Percentiles rank a stretch among this genome's conserved stretches.
Conservation (phyloP, 2,797 vertebrate species). For the Amblyopsis hoosieri region DNA sequence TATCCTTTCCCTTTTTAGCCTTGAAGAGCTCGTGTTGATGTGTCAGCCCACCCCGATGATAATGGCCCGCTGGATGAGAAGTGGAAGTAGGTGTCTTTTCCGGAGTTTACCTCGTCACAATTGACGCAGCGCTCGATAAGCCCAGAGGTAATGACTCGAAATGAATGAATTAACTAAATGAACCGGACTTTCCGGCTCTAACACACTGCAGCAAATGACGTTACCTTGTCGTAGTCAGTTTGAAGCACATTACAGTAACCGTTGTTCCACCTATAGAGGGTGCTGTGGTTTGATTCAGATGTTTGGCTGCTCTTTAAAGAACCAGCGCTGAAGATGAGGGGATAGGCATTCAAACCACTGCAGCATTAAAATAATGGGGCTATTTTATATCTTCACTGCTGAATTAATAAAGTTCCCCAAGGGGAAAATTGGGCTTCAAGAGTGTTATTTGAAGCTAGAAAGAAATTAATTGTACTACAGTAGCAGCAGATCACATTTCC, state of each 20-base stretch:
- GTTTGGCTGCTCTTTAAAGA: no score
- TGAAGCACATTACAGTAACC: no score
- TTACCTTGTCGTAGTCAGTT: no score
- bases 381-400: constrained; percentile 7
- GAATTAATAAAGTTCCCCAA: constrained; percentile 11
- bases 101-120: constrained; percentile 62
- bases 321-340: not conserved
- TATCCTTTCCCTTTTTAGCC: constrained; percentile 66
- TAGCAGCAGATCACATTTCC: not conserved
- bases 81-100: constrained; percentile 74
- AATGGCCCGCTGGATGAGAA: constrained; percentile 69
- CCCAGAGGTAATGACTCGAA: no score
- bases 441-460: constrained; percentile 6
- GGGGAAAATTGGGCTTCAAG: constrained; percentile 12
- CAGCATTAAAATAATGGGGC: not conserved
- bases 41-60: constrained; percentile 67
- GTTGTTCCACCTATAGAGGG: no score
- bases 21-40: constrained; percentile 71
- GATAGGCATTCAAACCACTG: not conserved
- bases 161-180: no score
- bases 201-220: no score
- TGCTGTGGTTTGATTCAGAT: no score
- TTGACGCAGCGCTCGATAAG: no score
- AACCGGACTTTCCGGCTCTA: no score
- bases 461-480: constrained; percentile 2